phyloP scores from a whole-genome alignment of 2,888 invertebrate species.

The Sceliomorpha sp. region DNA sequence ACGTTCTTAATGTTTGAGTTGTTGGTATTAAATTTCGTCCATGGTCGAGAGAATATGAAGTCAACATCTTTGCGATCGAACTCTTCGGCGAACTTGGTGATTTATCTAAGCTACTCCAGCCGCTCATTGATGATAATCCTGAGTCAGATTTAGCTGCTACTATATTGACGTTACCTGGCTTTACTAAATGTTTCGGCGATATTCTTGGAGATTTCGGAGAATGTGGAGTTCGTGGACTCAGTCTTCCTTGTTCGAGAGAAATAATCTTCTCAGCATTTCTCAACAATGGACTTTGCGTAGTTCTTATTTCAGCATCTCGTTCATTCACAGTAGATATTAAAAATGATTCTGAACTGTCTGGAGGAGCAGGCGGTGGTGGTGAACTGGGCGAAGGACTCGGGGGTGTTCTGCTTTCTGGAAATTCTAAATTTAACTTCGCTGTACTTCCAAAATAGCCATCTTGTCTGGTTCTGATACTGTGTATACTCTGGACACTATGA shows the following conservation, averaged over 20 bases:
- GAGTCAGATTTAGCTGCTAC: conserved; percentile 91
- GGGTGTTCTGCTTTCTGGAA: conserved; percentile 81
- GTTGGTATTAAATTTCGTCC: conserved; percentile 63
- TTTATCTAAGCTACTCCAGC: conserved; percentile 92
- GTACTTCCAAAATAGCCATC: conserved; percentile 83
- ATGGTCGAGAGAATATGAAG: conserved; percentile 74
- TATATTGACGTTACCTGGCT: conserved; percentile 83
- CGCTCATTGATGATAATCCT: conserved; percentile 92
- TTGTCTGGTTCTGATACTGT: conserved; percentile 83
- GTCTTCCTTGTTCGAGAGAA: conserved; percentile 81
- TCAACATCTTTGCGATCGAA: conserved; percentile 78
- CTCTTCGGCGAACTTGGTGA: conserved; percentile 90
- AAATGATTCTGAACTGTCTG: conserved; percentile 82
- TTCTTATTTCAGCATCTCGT: conserved; percentile 64
- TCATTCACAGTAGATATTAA: conserved; percentile 77
- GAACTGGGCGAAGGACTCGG: conserved; percentile 84
- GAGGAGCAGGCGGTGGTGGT: conserved; percentile 91
- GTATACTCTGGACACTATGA: conserved; percentile 66
- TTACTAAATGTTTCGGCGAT: conserved; percentile 86
- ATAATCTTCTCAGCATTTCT: conserved; percentile 75
- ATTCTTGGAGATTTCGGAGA: conserved; percentile 88
- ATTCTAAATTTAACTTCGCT: conserved; percentile 81
- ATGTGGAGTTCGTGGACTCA: conserved; percentile 84
- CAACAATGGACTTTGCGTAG: conserved; percentile 78
- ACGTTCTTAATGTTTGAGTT: conserved; percentile 63